These are phyloP conservation scores for Xenopus petersii DNA, from an alignment of 2,797 vertebrate genomes.

Conservation along the genomic window DNA sequence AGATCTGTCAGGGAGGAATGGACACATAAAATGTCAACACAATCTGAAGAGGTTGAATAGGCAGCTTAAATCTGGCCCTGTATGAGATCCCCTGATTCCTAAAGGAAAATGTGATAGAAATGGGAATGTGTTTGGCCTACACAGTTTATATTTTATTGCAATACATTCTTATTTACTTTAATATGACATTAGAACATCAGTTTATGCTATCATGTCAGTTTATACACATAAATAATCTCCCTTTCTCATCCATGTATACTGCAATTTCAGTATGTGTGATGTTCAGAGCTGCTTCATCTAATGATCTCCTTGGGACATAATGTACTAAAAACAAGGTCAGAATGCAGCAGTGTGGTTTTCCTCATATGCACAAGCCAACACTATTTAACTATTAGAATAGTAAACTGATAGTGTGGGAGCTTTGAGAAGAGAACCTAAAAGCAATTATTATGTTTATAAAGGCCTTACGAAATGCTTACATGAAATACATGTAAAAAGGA, in stretches of 20 bases:
- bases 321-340: slow-evolving; percentile 35
- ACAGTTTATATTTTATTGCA: no score
- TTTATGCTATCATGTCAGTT: slow-evolving; percentile 11
- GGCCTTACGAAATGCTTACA: background rate
- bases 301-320: slow-evolving; percentile 36
- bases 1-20: no score
- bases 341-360: slow-evolving; percentile 22
- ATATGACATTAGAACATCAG: background rate
- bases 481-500: no score
- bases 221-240: slow-evolving; percentile 29
- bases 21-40: no score
- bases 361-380: slow-evolving; percentile 4
- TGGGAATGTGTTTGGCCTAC: no score
- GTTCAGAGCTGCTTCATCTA: slow-evolving; percentile 28
- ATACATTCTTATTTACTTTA: background rate
- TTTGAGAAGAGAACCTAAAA: background rate
- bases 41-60: no score
- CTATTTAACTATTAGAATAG: slow-evolving; percentile 10
- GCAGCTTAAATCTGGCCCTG: no score
- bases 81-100: no score
- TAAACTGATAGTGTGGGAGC: background rate
- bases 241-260: slow-evolving; percentile 18
- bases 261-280: slow-evolving; percentile 20
- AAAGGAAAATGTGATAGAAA: no score
- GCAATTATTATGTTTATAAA: slow-evolving; percentile 1